Conservation (phyloP, 1,140 invertebrate species). For the Meloidogyne exigua region DNA sequence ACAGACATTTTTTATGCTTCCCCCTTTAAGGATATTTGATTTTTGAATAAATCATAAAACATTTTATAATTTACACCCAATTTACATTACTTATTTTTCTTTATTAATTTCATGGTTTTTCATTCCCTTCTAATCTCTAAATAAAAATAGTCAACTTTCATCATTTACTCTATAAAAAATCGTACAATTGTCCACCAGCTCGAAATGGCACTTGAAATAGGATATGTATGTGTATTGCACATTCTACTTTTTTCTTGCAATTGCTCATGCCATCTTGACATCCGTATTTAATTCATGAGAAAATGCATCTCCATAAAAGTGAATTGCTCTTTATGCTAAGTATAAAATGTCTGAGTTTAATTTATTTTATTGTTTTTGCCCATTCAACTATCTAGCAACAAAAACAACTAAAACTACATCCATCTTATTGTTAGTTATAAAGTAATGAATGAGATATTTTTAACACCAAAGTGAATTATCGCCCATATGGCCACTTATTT, state of each 20-base stretch:
- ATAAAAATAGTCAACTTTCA: no score
- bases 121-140: no score
- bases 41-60: no score
- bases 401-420: neutral
- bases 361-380: neutral
- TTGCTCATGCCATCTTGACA: neutral
- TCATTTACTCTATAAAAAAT: neutral
- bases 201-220: neutral
- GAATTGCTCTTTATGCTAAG: neutral
- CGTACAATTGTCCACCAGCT: neutral
- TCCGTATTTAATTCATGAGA: no score
- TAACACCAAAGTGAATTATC: no score
- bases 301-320: neutral
- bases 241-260: neutral
- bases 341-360: neutral
- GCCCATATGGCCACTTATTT: no score
- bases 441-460: neutral
- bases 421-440: neutral
- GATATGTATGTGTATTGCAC: neutral
- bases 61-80: no score
- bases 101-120: no score
- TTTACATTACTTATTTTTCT: no score
- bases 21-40: no score
- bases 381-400: neutral
- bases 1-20: no score